Evolutionary conservation across 2,888 invertebrate genomes (phyloP).

Genomic region (Cryptocheilus praepositus): DNA sequence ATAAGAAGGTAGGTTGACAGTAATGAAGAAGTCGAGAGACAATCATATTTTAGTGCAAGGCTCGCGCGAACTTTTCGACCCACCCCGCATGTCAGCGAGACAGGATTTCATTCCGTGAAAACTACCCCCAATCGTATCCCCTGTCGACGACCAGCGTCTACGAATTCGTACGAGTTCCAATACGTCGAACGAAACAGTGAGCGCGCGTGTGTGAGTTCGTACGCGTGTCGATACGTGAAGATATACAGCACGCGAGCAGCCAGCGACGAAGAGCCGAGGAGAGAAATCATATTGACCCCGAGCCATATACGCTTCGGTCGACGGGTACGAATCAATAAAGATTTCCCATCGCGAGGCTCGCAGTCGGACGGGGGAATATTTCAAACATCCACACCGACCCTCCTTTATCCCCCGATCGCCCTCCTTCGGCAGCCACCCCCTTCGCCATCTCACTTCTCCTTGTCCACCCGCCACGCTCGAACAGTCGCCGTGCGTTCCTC

Average conservation of each 20-base stretch:
- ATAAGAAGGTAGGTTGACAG: no score
- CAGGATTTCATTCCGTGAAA: slow-evolving; percentile 32
- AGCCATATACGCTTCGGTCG: slow-evolving; percentile 60
- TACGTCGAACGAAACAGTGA: not conserved
- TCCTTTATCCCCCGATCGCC: slow-evolving; percentile 21
- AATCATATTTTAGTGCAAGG: slow-evolving; percentile 29
- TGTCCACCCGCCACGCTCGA: not conserved
- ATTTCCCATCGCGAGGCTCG: slow-evolving; percentile 66
- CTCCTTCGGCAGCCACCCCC: not conserved
- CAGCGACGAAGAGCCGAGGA: slow-evolving; percentile 18
- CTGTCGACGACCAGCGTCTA: slow-evolving; percentile 12
- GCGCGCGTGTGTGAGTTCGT: not conserved
- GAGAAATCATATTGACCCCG: slow-evolving; percentile 68
- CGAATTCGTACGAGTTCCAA: not conserved
- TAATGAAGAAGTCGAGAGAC: slow-evolving; percentile 7
- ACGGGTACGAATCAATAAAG: slow-evolving; percentile 72
- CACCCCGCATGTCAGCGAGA: slow-evolving; percentile 18
- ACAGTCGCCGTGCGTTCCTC: slow-evolving; percentile 30
- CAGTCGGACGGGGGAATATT: slow-evolving; percentile 65
- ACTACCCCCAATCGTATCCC: slow-evolving; percentile 11
- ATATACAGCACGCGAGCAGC: slow-evolving; percentile 3
- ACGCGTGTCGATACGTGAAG: slow-evolving; percentile 3
- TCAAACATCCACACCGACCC: slow-evolving; percentile 64
- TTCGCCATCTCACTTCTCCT: slow-evolving; percentile 18
- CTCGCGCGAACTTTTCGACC: not conserved